These are phyloP conservation scores for Biston stratarius DNA, from an alignment of 2,888 invertebrate genomes.

Conservation along the genomic window DNA sequence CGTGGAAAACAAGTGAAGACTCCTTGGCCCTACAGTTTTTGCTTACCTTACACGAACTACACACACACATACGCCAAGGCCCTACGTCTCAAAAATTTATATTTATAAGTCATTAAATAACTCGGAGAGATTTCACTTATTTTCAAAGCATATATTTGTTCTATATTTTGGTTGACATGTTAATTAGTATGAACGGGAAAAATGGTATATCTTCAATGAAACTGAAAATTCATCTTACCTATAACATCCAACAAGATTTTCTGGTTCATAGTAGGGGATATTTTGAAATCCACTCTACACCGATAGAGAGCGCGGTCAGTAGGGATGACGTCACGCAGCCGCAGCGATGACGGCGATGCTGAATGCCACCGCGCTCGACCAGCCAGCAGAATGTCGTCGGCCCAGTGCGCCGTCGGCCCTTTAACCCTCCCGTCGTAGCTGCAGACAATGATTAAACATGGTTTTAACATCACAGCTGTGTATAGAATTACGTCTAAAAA, in stretches of 20 bases:
- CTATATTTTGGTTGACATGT: no score
- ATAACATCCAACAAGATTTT: constrained; percentile 91
- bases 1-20: no score
- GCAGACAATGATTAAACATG: constrained; percentile 62
- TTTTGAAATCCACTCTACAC: constrained; percentile 93
- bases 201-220: no score
- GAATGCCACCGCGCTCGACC: constrained; percentile 90
- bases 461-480: background rate
- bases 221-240: constrained; percentile 77
- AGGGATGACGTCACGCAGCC: constrained; percentile 89
- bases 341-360: constrained; percentile 89
- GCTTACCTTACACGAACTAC: no score
- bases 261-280: constrained; percentile 92
- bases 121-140: no score
- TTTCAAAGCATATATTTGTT: no score
- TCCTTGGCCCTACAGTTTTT: no score
- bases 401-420: constrained; percentile 89
- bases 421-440: constrained; percentile 90
- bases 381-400: constrained; percentile 87
- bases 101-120: no score
- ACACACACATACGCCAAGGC: no score
- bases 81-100: no score
- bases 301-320: constrained; percentile 92
- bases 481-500: no score
- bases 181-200: no score